Percentiles rank a stretch among this genome's conserved stretches.
Conservation (phyloP, 2,113 vertebrate genomes). For the Aplodontia rufa region DNA sequence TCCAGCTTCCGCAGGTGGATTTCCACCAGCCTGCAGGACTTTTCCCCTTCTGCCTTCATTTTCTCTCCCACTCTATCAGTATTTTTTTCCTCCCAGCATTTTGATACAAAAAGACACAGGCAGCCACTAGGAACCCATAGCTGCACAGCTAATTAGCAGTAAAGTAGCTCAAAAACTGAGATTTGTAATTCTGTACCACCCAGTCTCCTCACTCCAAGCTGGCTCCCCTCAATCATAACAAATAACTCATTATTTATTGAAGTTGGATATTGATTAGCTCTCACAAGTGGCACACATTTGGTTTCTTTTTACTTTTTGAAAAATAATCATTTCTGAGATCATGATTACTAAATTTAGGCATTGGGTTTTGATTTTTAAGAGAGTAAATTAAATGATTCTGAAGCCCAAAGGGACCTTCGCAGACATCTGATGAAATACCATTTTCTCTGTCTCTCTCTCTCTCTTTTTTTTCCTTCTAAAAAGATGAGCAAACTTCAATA, state of each 20-base stretch:
- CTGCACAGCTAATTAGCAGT: not conserved
- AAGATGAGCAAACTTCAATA: not conserved
- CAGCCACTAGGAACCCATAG: not conserved
- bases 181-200: not conserved
- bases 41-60: not conserved
- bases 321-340: slow-evolving; percentile 51
- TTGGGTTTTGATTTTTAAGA: slow-evolving; percentile 10
- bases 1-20: not conserved
- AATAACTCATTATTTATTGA: slow-evolving; percentile 56
- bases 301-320: slow-evolving; percentile 26
- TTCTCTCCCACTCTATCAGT: not conserved
- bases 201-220: not conserved
- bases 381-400: not conserved
- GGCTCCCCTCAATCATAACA: not conserved
- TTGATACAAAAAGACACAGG: not conserved
- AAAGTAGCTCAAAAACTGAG: not conserved
- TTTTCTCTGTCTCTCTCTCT: not conserved
- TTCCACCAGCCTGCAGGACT: not conserved
- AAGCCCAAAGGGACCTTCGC: not conserved
- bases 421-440: not conserved
- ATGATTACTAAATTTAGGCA: slow-evolving; percentile 20
- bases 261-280: slow-evolving; percentile 54
- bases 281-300: not conserved
- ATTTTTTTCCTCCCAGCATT: not conserved
- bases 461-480: not conserved